Base-by-base conservation (phyloP, 53 echinoderm and acorn worm species). In the Mesocentrotus franciscanus region DNA sequence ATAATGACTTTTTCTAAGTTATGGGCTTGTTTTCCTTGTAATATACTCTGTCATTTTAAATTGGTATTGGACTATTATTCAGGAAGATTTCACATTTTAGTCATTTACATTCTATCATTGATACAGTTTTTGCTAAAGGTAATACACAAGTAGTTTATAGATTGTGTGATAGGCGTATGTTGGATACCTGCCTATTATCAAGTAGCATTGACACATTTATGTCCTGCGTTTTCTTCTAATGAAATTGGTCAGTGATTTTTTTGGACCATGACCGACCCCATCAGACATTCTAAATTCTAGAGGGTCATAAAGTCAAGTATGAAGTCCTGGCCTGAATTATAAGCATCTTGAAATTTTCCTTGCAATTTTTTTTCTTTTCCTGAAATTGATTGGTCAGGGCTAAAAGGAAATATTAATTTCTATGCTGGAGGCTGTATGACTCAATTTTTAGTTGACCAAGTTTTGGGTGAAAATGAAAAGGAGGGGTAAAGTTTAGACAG, bases 321-420 rank as follows among this genome's bases (percentile, higher is more conserved):
- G 22, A 15, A 84, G 55, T 6, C 84, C 84, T 64, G 20, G 16
- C 64, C 64, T 30, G 76, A 27, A 76, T 13, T 13, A 32, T 30
- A 33, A 13, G 27, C 33, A 14, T 84, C 84, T 49, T 55, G 1
- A 42, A 49, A 27, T n/a, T 87, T 58, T 87, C 87, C n/a, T 58
- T 68, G 2, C 59, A 12, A 12, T 27, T 85, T 58, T 58, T 58
- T 58, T 58, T 13, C 29, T 9, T 10, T 11, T 27, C 26, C 58
- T 87, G 26, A n/a, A 39, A 18, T 58, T 58, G 24, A 87, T 29
- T 87, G 87, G 87, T 87, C 59, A 56, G 57, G 49, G 84, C 49
- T 84, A 22, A 49, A 20, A 49, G 84, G 87, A 87, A 87, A 58
- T 87, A 87, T 87, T 59, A 57, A 87, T 87, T 57, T 58, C 58